These are phyloP conservation scores for Cyclophora albipunctata DNA, from an alignment of 2,888 invertebrate genomes.

Conservation along the genomic window DNA sequence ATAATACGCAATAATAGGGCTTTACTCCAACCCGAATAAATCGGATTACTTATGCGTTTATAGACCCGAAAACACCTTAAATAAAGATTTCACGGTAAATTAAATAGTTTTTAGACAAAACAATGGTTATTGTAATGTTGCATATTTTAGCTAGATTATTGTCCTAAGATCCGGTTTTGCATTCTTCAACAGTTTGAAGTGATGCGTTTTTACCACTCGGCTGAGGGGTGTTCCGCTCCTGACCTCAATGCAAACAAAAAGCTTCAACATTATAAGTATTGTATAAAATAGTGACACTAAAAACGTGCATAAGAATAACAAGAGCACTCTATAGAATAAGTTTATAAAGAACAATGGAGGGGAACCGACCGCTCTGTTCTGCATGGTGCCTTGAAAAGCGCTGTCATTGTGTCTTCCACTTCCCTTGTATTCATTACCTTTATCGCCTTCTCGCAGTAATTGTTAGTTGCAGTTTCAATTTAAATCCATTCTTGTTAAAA, in stretches of 20 bases:
- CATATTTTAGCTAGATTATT: no score
- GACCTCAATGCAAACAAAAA: conserved; percentile 16
- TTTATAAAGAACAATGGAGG: conserved; percentile 27
- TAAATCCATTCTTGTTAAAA: conserved; percentile 1
- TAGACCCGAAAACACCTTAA: no score
- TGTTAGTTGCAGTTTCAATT: conserved; percentile 8
- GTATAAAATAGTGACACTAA: no score
- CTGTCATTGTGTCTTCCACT: conserved; percentile 23
- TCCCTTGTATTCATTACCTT: conserved; percentile 19
- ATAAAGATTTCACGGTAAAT: no score
- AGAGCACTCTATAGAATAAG: conserved; percentile 22
- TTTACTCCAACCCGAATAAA: no score
- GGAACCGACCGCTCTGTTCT: conserved; percentile 19
- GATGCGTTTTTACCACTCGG: not conserved
- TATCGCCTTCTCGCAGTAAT: conserved; percentile 11
- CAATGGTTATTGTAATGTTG: no score
- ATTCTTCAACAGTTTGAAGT: no score
- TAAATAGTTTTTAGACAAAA: no score
- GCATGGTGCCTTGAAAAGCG: conserved; percentile 21
- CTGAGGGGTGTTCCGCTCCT: not conserved
- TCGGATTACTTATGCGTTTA: no score
- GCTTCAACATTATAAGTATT: conserved; percentile 15
- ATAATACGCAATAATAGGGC: no score
- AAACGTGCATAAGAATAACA: no score
- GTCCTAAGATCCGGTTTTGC: no score